Percentiles rank a stretch among this genome's conserved stretches.
phyloP scores from a whole-genome alignment of 2,888 invertebrate species.

The Caenorhabditis imperialis region DNA sequence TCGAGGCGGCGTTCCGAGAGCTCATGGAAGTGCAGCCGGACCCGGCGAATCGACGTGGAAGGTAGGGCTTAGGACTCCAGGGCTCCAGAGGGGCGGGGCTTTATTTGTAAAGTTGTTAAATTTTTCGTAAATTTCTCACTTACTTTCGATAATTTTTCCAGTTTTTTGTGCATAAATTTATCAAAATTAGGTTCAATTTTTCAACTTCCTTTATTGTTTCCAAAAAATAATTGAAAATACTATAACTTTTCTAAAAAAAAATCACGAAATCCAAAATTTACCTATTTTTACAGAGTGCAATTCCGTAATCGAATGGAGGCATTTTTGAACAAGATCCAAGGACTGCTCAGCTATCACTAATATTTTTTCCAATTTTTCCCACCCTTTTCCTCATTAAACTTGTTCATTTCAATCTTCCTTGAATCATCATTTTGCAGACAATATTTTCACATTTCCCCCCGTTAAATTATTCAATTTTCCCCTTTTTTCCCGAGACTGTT shows the following conservation, averaged over 20 bases:
- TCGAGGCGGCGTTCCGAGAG: slow-evolving; percentile 52
- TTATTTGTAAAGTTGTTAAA: too few relatives aligned
- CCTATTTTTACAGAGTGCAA: slow-evolving; percentile 53
- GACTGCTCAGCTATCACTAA: slow-evolving; percentile 60
- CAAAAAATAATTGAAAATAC: background rate
- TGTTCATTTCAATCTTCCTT: too few relatives aligned
- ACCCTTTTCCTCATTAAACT: background rate
- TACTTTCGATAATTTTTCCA: too few relatives aligned
- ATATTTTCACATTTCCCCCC: too few relatives aligned
- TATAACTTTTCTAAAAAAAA: background rate
- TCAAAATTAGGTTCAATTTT: background rate
- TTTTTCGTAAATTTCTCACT: too few relatives aligned
- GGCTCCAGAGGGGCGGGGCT: too few relatives aligned
- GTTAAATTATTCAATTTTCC: too few relatives aligned
- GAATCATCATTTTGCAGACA: too few relatives aligned
- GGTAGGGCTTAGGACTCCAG: too few relatives aligned
- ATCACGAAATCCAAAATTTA: too few relatives aligned
- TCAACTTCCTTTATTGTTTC: background rate
- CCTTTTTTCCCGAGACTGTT: too few relatives aligned
- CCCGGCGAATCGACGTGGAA: slow-evolving; percentile 37
- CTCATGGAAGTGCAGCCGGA: slow-evolving; percentile 44
- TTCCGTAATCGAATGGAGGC: slow-evolving; percentile 72
- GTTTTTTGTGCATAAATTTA: too few relatives aligned
- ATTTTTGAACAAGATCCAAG: slow-evolving; percentile 69
- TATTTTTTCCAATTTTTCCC: slow-evolving; percentile 1